Conservation (phyloP, 2,888 invertebrate genomes). For the Cryptocephalus primarius region DNA sequence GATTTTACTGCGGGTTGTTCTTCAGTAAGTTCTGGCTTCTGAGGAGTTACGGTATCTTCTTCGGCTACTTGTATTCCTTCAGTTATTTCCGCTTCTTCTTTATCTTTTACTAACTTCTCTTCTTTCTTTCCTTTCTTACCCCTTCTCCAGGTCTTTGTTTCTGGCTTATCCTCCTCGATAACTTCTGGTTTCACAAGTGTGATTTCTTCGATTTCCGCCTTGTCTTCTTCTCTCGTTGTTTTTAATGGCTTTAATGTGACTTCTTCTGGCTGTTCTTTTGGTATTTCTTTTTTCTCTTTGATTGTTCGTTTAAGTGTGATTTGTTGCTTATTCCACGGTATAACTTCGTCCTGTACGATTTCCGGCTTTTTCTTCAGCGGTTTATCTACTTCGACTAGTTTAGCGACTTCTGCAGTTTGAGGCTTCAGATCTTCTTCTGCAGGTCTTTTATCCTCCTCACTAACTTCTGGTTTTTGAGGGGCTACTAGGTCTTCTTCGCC, state of each 20-base stretch:
- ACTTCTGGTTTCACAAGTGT: slow-evolving; percentile 2
- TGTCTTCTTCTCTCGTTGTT: not conserved
- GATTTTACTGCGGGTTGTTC: not conserved
- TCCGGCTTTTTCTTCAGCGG: slow-evolving; percentile 14
- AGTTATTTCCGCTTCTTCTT: slow-evolving; percentile 15
- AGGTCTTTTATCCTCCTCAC: no score
- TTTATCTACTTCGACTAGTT: slow-evolving; percentile 20
- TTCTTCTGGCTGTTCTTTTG: slow-evolving; percentile 16
- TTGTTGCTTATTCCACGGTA: slow-evolving; percentile 12
- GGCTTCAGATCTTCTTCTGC: slow-evolving; percentile 1
- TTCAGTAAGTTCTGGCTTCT: not conserved
- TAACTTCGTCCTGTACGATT: slow-evolving; percentile 9
- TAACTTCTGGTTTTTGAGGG: no score
- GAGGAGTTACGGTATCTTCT: not conserved
- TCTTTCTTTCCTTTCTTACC: slow-evolving; percentile 20
- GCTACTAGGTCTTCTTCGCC: no score
- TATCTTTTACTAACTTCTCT: slow-evolving; percentile 24
- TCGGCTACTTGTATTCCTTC: slow-evolving; percentile 3
- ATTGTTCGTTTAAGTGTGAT: slow-evolving; percentile 30
- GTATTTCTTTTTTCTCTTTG: slow-evolving; percentile 32
- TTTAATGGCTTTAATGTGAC: slow-evolving; percentile 14
- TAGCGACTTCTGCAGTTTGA: slow-evolving; percentile 3
- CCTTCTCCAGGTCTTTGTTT: slow-evolving; percentile 7
- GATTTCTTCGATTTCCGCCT: slow-evolving; percentile 14
- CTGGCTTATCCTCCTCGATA: slow-evolving; percentile 4